phyloP scores from a whole-genome alignment of 2,113 vertebrate genomes.

The Lycaon pictus region DNA sequence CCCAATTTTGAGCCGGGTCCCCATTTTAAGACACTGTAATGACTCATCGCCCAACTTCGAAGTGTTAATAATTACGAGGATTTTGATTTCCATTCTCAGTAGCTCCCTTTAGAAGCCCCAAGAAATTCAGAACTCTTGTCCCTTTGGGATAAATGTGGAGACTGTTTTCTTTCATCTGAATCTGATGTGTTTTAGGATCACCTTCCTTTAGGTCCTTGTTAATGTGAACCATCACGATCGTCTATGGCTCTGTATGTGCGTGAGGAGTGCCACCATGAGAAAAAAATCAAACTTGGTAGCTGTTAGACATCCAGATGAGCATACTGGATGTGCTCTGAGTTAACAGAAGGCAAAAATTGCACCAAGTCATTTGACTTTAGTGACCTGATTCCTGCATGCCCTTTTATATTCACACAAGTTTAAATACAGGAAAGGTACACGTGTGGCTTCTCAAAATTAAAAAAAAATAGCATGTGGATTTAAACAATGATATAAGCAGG shows the following conservation, averaged over 20 bases:
- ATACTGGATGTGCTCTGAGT: neutral
- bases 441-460: neutral
- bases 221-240: neutral
- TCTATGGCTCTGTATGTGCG: neutral
- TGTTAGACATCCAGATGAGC: neutral
- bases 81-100: slow-evolving; percentile 45
- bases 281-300: neutral
- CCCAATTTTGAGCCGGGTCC: slow-evolving; percentile 2
- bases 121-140: neutral
- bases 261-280: neutral
- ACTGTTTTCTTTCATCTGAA: slow-evolving; percentile 7
- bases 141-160: slow-evolving; percentile 12
- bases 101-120: neutral
- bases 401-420: neutral
- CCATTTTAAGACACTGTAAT: slow-evolving; percentile 20
- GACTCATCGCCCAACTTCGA: slow-evolving; percentile 15
- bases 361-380: neutral
- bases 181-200: slow-evolving; percentile 2
- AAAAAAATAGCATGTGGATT: neutral
- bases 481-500: neutral
- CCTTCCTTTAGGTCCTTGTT: neutral
- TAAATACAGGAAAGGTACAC: neutral
- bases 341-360: neutral
- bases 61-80: slow-evolving; percentile 30
- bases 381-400: neutral